phyloP scores from a whole-genome alignment of 2,888 invertebrate genomes.

The Stegophylla sp. region DNA sequence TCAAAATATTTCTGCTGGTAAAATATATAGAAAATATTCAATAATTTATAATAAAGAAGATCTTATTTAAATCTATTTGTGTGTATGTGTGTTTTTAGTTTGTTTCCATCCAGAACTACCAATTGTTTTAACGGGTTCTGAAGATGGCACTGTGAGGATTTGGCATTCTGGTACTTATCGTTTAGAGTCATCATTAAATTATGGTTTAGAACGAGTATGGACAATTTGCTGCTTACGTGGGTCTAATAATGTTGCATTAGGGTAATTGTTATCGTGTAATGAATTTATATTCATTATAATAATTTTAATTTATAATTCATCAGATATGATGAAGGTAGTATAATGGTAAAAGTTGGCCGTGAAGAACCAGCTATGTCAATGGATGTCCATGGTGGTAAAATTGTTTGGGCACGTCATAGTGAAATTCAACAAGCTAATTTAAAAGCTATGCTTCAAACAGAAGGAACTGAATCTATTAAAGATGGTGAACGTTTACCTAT shows the following conservation, averaged over 20 bases:
- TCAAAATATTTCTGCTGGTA: conserved; percentile 85
- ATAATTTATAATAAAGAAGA: neutral
- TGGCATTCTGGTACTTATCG: conserved; percentile 99
- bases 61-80: neutral
- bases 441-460: conserved; percentile 81
- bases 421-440: conserved; percentile 97
- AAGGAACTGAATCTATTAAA: conserved; percentile 71
- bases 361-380: conserved; percentile 99
- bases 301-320: conserved; percentile 36
- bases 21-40: neutral
- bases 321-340: conserved; percentile 93
- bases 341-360: conserved; percentile 93
- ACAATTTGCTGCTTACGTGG: conserved; percentile 91
- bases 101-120: conserved; percentile 98
- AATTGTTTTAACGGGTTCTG: conserved; percentile 94
- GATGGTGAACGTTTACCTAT: conserved; percentile 93
- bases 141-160: conserved; percentile 95
- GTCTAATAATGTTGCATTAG: conserved; percentile 94
- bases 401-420: conserved; percentile 98
- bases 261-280: conserved; percentile 67
- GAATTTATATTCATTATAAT: neutral
- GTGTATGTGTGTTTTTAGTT: conserved; percentile 67
- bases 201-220: conserved; percentile 98
- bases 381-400: conserved; percentile 98
- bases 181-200: conserved; percentile 94